These are phyloP conservation scores for Cephalopholis sonnerati DNA, from an alignment of 2,113 vertebrate genomes.

Conservation along the genomic window DNA sequence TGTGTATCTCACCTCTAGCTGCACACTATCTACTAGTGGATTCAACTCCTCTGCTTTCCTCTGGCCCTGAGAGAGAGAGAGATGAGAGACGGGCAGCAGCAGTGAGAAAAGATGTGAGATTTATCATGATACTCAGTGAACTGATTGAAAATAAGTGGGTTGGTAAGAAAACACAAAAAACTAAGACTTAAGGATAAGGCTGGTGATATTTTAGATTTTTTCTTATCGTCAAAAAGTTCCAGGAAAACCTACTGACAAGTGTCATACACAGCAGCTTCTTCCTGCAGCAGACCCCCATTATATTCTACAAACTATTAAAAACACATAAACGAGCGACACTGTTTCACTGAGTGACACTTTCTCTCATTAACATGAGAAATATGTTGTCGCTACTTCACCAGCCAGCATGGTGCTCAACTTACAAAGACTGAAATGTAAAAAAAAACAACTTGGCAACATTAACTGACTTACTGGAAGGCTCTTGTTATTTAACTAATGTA, in stretches of 20 bases:
- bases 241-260: neutral
- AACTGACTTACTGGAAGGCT: neutral
- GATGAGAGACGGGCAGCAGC: neutral
- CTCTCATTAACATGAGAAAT: neutral
- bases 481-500: neutral
- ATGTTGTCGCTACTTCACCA: neutral
- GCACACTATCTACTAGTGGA: slow-evolving; percentile 89
- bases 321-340: neutral
- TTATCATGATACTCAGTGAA: neutral
- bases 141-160: neutral
- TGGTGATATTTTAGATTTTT: neutral
- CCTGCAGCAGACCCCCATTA: neutral
- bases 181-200: neutral
- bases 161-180: neutral
- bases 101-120: neutral
- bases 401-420: neutral
- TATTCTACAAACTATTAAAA: neutral
- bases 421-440: neutral
- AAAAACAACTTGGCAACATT: neutral
- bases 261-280: neutral
- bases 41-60: slow-evolving; percentile 94
- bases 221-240: neutral
- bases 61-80: slow-evolving; percentile 83
- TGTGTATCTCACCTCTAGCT: slow-evolving; percentile 89
- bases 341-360: neutral